A percentile compares a stretch with the other conserved stretches of the same genome.
These are phyloP conservation scores for Macrosoma leucophasiata DNA, from an alignment of 2,888 invertebrate species.

Conservation along the genomic window DNA sequence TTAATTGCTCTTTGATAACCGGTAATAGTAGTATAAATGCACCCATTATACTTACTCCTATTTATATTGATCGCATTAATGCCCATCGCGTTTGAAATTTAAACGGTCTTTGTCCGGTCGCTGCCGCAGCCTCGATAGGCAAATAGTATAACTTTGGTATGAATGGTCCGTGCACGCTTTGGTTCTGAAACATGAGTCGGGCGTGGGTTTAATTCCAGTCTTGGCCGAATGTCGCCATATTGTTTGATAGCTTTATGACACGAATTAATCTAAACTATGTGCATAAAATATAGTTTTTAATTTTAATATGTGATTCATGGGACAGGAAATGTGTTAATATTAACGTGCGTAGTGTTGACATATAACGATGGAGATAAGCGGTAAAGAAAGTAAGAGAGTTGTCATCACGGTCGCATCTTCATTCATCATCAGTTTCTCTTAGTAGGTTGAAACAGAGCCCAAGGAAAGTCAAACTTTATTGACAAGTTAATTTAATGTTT, in stretches of 20 bases:
- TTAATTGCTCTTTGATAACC: conserved; percentile 65
- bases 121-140: conserved; percentile 29
- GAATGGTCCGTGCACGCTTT: conserved; percentile 30
- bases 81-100: conserved; percentile 42
- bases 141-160: conserved; percentile 37
- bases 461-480: no score
- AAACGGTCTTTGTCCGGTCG: conserved; percentile 35
- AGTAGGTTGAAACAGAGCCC: no score
- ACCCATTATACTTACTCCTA: conserved; percentile 49
- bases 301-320: no score
- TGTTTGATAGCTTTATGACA: conserved; percentile 41
- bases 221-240: conserved; percentile 35
- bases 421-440: no score
- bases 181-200: conserved; percentile 40
- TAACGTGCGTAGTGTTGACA: no score
- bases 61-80: conserved; percentile 48
- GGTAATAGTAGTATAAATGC: conserved; percentile 60
- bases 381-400: no score
- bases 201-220: conserved; percentile 51
- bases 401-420: no score
- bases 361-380: no score
- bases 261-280: conserved; percentile 20
- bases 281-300: no score
- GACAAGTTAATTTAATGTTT: no score
- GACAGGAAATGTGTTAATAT: no score